Evolutionary conservation across 1,140 invertebrate species (phyloP).

Genomic region (Wasmannia auropunctata): DNA sequence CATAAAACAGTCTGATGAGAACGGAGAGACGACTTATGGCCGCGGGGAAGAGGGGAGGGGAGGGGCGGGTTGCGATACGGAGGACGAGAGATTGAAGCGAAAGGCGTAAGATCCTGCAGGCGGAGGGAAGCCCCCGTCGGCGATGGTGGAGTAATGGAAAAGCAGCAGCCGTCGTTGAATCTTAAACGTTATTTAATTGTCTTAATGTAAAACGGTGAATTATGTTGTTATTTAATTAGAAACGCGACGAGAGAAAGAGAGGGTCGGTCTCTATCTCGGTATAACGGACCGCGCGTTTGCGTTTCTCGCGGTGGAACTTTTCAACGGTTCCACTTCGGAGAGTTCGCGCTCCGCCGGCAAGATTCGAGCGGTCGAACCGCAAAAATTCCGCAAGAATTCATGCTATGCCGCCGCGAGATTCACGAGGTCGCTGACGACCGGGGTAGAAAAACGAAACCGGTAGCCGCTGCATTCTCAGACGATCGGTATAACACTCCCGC

Average conservation of each 20-base stretch:
- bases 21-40: constrained; percentile 34
- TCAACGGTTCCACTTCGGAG: background rate
- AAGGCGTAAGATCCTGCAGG: constrained; percentile 71
- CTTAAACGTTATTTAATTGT: constrained; percentile 84
- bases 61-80: constrained; percentile 48
- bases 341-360: constrained; percentile 19
- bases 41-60: background rate
- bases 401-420: constrained; percentile 19
- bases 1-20: constrained; percentile 66
- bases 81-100: constrained; percentile 63
- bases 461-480: constrained; percentile 56
- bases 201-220: constrained; percentile 80
- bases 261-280: constrained; percentile 52
- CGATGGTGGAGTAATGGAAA: constrained; percentile 79
- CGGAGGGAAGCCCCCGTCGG: constrained; percentile 42
- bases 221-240: constrained; percentile 85
- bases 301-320: constrained; percentile 13
- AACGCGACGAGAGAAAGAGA: constrained; percentile 72
- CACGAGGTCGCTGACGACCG: constrained; percentile 27
- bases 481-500: constrained; percentile 34
- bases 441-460: constrained; percentile 12
- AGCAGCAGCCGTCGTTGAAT: constrained; percentile 77
- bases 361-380: constrained; percentile 53
- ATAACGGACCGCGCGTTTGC: constrained; percentile 43
- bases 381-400: constrained; percentile 61